These are phyloP conservation scores for Simalia tracyae DNA, from an alignment of 2,797 vertebrate genomes.

Conservation along the genomic window DNA sequence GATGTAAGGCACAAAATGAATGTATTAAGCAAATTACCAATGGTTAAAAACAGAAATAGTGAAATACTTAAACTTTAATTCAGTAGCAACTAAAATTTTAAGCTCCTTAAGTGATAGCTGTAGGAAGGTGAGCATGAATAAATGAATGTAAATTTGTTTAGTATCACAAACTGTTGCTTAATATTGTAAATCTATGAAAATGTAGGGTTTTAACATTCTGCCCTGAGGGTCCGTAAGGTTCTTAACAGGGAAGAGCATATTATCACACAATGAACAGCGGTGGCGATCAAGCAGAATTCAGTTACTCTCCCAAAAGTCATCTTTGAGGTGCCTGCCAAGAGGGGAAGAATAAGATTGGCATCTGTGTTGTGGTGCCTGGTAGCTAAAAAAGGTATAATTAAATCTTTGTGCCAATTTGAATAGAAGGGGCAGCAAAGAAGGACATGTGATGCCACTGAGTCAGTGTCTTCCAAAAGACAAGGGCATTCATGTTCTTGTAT, in stretches of 20 bases:
- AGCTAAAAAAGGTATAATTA: neutral
- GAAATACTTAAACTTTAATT: neutral
- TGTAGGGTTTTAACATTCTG: neutral
- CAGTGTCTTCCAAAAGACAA: neutral
- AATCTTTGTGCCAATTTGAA: neutral
- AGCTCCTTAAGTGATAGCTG: neutral
- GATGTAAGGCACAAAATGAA: neutral
- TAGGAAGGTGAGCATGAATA: neutral
- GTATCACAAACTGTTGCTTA: neutral
- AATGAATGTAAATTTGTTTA: neutral
- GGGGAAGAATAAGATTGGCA: neutral
- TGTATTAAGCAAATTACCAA: neutral
- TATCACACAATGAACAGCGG: neutral
- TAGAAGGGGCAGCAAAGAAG: neutral
- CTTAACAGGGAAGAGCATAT: neutral
- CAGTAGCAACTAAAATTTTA: neutral
- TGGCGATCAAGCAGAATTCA: neutral
- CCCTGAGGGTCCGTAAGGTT: neutral
- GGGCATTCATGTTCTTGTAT: neutral
- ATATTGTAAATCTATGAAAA: neutral
- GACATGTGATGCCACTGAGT: neutral
- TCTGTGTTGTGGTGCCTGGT: neutral
- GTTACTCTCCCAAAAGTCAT: neutral
- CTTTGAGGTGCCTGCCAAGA: neutral
- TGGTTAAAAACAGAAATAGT: neutral